Evolutionary conservation across 2,888 invertebrate genomes (phyloP), one percentile per base, ranked within the genome.

Genomic region (Odontomyia ornata): DNA sequence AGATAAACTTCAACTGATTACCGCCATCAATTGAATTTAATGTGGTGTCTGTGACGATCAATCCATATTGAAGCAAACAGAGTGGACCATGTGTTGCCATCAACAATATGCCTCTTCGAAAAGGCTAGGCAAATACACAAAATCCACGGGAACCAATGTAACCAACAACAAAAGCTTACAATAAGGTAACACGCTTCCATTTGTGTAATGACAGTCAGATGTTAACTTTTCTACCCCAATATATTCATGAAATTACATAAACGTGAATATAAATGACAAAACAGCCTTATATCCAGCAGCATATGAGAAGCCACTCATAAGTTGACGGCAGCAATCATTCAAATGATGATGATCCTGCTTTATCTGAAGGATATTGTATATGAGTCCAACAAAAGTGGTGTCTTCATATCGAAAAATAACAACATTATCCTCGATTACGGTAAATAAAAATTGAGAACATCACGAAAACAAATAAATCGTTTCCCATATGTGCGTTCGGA

Each of bases 1-100:
- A 77, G 71, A 78, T 78, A 75, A 78, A 75, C 36, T 77, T 57
- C 13, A 77, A 60, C 75, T 75, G 78, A 78, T 78, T 77, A 57
- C 77, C 71, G 30, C 72, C 78, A 78, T 78, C 78, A 78, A 75
- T 78, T 78, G 77, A 78, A 76, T 78, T 78, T 78, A 77, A 78
- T 57, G 71, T 9, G 36, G 27, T 75, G 43, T 52, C 28, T 27
- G 28, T 18, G 25, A 52, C 60, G 56, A 56, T 78, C 73, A 76
- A 76, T 75, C 52, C 60, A 43, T 75, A 73, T 76, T 65, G 65
- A 47, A 21, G 30, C n/a, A n/a, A n/a, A n/a, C n/a, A n/a, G n/a
- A n/a, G n/a, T n/a, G n/a, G n/a, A n/a, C n/a, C n/a, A n/a, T n/a
- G n/a, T n/a, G n/a, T n/a, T n/a, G n/a, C n/a, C n/a, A n/a, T n/a